Conservation (phyloP, 2,888 invertebrate species). For the Cancer borealis region DNA sequence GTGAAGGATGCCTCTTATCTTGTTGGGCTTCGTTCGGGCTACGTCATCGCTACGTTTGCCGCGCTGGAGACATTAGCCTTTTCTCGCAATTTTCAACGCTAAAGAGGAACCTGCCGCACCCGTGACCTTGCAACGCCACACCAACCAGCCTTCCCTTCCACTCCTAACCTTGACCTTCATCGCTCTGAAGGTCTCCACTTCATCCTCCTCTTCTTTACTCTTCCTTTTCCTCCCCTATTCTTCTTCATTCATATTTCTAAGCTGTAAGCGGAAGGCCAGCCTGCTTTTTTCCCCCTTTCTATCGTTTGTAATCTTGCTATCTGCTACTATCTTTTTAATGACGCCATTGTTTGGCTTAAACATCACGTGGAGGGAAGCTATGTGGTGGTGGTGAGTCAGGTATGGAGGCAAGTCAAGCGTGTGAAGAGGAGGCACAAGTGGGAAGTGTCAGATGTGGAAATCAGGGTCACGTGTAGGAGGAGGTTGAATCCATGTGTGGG, state of each 20-base stretch:
- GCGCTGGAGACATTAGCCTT: slow-evolving; percentile 30
- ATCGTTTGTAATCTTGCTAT: background rate
- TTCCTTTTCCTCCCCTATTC: background rate
- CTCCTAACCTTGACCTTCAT: slow-evolving; percentile 42
- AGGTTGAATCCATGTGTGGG: background rate
- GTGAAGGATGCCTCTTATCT: background rate
- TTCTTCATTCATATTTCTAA: background rate
- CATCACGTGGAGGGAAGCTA: background rate
- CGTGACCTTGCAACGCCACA: slow-evolving; percentile 15
- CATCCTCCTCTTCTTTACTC: slow-evolving; percentile 25
- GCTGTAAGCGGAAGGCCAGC: background rate
- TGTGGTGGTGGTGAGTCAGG: background rate
- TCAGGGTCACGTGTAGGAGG: background rate
- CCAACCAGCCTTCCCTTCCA: slow-evolving; percentile 6
- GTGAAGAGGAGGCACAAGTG: slow-evolving; percentile 7
- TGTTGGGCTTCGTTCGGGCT: background rate
- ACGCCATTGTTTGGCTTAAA: background rate
- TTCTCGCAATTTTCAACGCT: slow-evolving; percentile 7
- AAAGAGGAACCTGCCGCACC: background rate
- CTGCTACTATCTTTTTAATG: slow-evolving; percentile 14
- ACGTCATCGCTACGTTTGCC: background rate
- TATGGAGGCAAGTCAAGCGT: background rate
- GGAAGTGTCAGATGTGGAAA: background rate
- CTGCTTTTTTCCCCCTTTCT: background rate
- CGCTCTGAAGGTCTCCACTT: slow-evolving; percentile 18